These are phyloP conservation scores for Pterocles gutturalis DNA, from an alignment of 2,113 vertebrate species.

Conservation along the genomic window DNA sequence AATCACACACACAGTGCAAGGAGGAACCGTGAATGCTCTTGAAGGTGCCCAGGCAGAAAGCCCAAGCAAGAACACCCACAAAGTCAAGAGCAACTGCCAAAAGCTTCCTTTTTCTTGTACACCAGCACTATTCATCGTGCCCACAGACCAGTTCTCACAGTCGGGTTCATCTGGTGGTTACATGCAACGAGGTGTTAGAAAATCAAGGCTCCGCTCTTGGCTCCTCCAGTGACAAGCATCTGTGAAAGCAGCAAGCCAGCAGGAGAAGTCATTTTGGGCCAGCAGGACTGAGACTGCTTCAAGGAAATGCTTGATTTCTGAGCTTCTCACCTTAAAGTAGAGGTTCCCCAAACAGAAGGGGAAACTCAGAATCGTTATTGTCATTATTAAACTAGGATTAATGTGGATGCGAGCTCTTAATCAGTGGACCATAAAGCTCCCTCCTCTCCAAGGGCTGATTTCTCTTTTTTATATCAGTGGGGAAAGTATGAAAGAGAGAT, in stretches of 20 bases:
- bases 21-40: not conserved
- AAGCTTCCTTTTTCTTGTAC: not conserved
- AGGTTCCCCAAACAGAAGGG: not conserved
- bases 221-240: not conserved
- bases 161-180: not conserved
- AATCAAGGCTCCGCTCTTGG: not conserved
- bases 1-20: not conserved
- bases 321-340: not conserved
- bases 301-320: not conserved
- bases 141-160: not conserved
- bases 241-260: not conserved
- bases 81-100: not conserved
- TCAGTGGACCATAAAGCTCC: not conserved
- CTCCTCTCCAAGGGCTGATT: not conserved
- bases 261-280: not conserved
- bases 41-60: not conserved
- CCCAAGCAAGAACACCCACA: not conserved
- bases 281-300: not conserved
- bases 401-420: not conserved
- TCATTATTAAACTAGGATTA: not conserved
- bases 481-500: not conserved
- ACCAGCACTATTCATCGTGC: not conserved
- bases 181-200: accelerated
- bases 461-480: not conserved
- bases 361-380: not conserved